Base-by-base conservation (phyloP, 2,113 vertebrate species). In the Vombatus ursinus region DNA sequence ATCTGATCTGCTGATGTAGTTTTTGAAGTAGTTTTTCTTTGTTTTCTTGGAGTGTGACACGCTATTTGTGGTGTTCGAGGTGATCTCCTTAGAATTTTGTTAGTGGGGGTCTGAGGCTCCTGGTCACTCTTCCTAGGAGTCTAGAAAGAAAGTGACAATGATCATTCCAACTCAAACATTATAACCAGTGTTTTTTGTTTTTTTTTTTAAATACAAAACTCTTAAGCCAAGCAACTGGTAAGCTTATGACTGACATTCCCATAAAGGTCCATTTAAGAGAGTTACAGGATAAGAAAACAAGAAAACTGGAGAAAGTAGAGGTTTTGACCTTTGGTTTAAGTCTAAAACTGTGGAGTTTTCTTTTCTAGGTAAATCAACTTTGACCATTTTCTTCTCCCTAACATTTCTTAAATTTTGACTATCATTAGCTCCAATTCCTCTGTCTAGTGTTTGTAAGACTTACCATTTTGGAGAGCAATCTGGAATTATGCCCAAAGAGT, bases 81-180 rank as follows among this genome's bases (percentile, higher is more conserved):
- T 0, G 97, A 97, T 54, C 97, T 98, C 94, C 97, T 97, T 2
- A 52, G 97, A 3, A 97, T 54, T 3, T 91, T 96, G 89, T 91
- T 94, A 54, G 94, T 25, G 93, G 97, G 97, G 53, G 48, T 96
- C 9, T 90, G 52, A 26, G 54, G 92, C 95, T 98, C 99, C 91
- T 94, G 92, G 0, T 94, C 98, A 0, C 57, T 98, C 97, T 98
- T 98, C 84, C 93, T 97, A 90, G 98, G 98, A 94, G 98, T 99
- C 99, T 99, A 93, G 47, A 68, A 93, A 10, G 23, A 28, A 26
- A 95, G 50, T 47, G 31, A 89, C 2, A n/a, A 51, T 91, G 31
- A 77, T 92, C 0, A 95, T 91, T 90, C 84, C 19, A 90, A 91
- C n/a, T 53, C 53, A 92, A 92, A 37, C 49, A 31, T 52, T 19